Evolutionary conservation across 2,797 vertebrate genomes (phyloP).

Genomic region (Helostoma temminkii): DNA sequence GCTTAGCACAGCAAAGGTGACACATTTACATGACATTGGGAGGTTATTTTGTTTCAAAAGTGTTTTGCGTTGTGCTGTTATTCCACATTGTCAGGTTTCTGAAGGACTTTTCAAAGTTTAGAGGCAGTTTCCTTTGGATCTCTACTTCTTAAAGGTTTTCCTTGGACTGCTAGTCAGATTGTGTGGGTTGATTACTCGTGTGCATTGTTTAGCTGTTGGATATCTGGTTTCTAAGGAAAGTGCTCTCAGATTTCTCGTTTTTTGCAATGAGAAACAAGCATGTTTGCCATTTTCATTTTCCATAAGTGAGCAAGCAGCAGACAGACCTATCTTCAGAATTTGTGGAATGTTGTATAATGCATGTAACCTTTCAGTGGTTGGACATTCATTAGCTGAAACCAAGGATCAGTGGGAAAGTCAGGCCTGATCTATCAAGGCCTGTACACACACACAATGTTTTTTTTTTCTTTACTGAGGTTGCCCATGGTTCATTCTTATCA

Average conservation of each 20-base stretch:
- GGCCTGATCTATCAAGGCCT: constrained; percentile 39
- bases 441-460: neutral
- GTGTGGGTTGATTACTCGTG: constrained; percentile 40
- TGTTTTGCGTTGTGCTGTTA: constrained; percentile 40
- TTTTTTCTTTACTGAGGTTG: constrained; percentile 1
- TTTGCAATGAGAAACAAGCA: constrained; percentile 15
- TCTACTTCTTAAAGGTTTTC: constrained; percentile 34
- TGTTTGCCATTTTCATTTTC: constrained; percentile 42
- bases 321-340: constrained; percentile 61
- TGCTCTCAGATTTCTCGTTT: constrained; percentile 55
- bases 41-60: constrained; percentile 31
- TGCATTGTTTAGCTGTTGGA: constrained; percentile 11
- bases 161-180: constrained; percentile 36
- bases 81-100: constrained; percentile 34
- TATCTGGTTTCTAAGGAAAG: constrained; percentile 47
- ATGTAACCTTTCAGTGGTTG: constrained; percentile 35
- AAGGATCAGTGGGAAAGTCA: constrained; percentile 39
- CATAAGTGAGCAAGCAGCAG: constrained; percentile 36
- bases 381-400: constrained; percentile 35
- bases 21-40: constrained; percentile 27
- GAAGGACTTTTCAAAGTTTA: constrained; percentile 13
- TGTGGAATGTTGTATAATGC: constrained; percentile 58
- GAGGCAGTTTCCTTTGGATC: constrained; percentile 23
- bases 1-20: constrained; percentile 4
- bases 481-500: constrained; percentile 14